Base-by-base conservation (phyloP, 2,888 invertebrate genomes). In the Eulithis prunata region DNA sequence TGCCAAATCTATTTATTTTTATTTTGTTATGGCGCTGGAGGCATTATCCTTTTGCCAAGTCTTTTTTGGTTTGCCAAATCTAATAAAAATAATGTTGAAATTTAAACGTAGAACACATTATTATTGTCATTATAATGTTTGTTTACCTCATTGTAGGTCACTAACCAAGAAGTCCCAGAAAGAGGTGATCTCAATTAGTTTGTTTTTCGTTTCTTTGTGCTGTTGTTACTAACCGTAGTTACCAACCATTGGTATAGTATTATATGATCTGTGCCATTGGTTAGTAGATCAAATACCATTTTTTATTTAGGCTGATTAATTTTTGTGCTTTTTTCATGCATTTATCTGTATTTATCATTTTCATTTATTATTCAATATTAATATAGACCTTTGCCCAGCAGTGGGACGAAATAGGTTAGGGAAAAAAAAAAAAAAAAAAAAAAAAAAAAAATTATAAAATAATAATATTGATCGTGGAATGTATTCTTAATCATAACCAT, bases 91-190 rank as follows among this genome's bases (percentile, higher is more conserved):
- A 32, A 46, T 46, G 6, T 46, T n/a, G 8, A 7, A 8, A 3
- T 41, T 38, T 38, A 2, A 46, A 46, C 46, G 47, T 47, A 47
- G 47, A 47, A 49, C 10, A 49, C 10, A 49, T 71, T 69, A 49
- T 71, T 69, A 66, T 70, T 63, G 61, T 71, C 51, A 75, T 74
- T 77, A 64, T 66, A 70, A 38, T 57, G 47, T 51, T 58, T 58
- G 79, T 83, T 85, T 76, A 77, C 59, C 77, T 77, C 76, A 75
- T 85, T 85, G 83, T 86, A 87, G 87, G 86, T 86, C 85, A 85
- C 84, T 87, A 86, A 84, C 81, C 62, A 75, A 77, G 84, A 80
- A 64, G 81, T 77, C 72, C 68, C 78, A 78, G 76, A 78, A 75
- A 76, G 78, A 86, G 86, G 85, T 86, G 84, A 87, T 76, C 71